Evolutionary conservation across 2,888 invertebrate genomes (phyloP).

Genomic region (Aspidapion aeneum): DNA sequence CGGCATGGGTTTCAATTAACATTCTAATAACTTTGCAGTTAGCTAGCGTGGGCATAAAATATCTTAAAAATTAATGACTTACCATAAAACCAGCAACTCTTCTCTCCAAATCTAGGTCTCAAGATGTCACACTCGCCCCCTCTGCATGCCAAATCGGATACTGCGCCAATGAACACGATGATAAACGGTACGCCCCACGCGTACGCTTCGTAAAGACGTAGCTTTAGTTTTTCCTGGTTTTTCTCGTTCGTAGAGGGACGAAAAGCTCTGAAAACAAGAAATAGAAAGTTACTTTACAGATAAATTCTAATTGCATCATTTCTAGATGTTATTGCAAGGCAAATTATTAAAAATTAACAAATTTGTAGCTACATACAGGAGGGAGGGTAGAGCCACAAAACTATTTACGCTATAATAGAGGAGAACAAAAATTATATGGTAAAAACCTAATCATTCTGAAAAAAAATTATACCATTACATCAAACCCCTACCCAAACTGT

Average conservation of each 20-base stretch:
- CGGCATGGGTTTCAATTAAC: no score
- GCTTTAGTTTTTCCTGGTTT: conserved; percentile 76
- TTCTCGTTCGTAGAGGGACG: conserved; percentile 82
- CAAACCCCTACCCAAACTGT: no score
- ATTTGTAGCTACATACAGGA: no score
- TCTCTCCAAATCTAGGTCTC: conserved; percentile 74
- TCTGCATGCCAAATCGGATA: conserved; percentile 64
- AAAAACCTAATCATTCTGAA: no score
- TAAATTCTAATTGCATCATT: background rate
- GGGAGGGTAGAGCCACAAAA: no score
- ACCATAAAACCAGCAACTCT: conserved; percentile 83
- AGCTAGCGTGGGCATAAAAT: no score
- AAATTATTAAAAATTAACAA: background rate
- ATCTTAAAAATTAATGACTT: no score
- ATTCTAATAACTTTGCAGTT: no score
- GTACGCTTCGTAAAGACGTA: conserved; percentile 76
- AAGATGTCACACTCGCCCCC: conserved; percentile 55
- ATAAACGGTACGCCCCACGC: conserved; percentile 83
- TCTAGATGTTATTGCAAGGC: no score
- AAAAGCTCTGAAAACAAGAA: conserved; percentile 78
- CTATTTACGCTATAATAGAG: no score
- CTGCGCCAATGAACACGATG: conserved; percentile 69
- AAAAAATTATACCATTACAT: no score
- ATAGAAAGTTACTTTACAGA: conserved; percentile 5
- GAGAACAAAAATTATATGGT: no score